phyloP scores from a whole-genome alignment of 2,888 invertebrate species.

The Mythimna impura region DNA sequence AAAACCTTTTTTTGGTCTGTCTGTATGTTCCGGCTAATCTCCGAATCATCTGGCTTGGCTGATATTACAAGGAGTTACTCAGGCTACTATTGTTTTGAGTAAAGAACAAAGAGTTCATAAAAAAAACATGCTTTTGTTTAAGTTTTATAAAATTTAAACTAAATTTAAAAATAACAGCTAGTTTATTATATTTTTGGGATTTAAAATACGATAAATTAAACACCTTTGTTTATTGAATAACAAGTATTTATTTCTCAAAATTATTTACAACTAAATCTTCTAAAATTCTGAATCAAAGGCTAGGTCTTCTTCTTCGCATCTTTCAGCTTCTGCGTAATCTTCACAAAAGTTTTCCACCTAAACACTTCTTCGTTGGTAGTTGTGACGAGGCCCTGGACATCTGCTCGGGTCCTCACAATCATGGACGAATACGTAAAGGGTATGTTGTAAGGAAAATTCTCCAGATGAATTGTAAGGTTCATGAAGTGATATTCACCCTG shows the following conservation, averaged over 20 bases:
- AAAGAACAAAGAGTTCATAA: too few species aligned
- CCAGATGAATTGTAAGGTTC: constrained; percentile 58
- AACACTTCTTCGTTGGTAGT: constrained; percentile 56
- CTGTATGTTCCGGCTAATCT: too few species aligned
- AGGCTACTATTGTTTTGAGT: too few species aligned
- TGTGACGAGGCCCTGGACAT: constrained; percentile 56
- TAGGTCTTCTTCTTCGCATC: constrained; percentile 23
- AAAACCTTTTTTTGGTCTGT: too few species aligned
- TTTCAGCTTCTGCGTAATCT: constrained; percentile 59
- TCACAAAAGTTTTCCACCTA: constrained; percentile 56
- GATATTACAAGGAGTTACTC: too few species aligned
- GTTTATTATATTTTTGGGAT: too few species aligned
- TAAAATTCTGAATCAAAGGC: not conserved
- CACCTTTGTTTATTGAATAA: not conserved
- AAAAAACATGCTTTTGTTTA: too few species aligned
- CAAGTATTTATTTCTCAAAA: constrained; percentile 10
- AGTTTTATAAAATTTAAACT: too few species aligned
- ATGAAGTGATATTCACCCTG: constrained; percentile 62
- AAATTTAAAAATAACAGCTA: too few species aligned
- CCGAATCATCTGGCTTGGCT: too few species aligned
- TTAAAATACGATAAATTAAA: not conserved
- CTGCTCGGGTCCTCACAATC: constrained; percentile 56
- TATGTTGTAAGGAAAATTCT: constrained; percentile 61
- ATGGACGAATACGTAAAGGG: constrained; percentile 64
- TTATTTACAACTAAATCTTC: not conserved